Percentiles rank a stretch among this genome's conserved stretches.
Conservation (phyloP, 2,797 vertebrate species). For the Phoeniculus purpureus region DNA sequence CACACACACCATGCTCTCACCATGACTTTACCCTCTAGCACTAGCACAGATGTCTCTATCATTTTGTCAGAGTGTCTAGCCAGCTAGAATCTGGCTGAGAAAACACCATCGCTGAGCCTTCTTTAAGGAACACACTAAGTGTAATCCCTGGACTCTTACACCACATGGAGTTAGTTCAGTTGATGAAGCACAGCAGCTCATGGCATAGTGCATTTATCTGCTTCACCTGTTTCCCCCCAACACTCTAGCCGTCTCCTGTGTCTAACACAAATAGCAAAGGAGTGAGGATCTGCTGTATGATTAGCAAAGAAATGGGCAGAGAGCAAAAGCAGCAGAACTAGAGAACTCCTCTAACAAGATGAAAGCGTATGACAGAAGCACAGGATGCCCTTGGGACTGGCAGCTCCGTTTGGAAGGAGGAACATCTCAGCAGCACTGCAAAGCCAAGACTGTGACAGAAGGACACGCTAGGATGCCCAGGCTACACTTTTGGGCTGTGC, state of each 20-base stretch:
- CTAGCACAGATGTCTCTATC: background rate
- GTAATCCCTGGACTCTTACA: background rate
- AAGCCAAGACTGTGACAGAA: background rate
- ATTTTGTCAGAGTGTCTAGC: background rate
- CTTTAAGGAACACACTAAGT: background rate
- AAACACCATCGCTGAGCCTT: background rate
- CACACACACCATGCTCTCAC: accelerated
- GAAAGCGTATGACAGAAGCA: background rate
- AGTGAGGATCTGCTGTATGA: background rate
- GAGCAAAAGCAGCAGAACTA: background rate
- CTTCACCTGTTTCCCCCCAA: background rate
- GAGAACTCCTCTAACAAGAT: background rate
- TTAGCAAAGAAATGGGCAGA: background rate
- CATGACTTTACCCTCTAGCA: background rate
- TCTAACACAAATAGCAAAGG: background rate
- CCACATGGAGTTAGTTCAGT: background rate
- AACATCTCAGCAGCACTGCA: background rate
- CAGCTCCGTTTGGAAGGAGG: background rate
- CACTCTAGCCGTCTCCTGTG: background rate
- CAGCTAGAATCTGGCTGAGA: background rate
- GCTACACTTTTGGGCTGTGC: background rate
- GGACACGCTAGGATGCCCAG: background rate
- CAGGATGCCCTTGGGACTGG: background rate
- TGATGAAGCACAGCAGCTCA: slow-evolving; percentile 9
- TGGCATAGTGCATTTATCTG: background rate